These are phyloP conservation scores for Valencia hispanica DNA, from an alignment of 2,797 vertebrate genomes.

Conservation along the genomic window DNA sequence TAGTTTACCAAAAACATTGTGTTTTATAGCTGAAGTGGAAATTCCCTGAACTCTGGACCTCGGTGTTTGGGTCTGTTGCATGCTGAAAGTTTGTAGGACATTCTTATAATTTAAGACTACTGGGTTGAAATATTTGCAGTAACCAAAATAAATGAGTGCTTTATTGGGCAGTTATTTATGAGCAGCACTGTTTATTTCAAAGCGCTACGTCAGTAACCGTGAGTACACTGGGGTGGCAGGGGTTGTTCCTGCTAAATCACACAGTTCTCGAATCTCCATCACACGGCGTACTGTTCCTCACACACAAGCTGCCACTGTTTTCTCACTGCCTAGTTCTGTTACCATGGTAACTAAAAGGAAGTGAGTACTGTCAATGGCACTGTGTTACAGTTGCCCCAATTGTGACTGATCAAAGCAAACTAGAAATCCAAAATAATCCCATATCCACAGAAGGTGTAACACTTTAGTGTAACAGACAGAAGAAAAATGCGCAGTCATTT, in stretches of 20 bases:
- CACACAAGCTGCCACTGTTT: slow-evolving; percentile 69
- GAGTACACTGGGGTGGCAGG: slow-evolving; percentile 16
- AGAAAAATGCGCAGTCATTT: slow-evolving; percentile 17
- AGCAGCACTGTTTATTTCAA: background rate
- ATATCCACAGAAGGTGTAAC: background rate
- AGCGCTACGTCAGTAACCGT: slow-evolving; percentile 32
- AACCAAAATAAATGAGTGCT: background rate
- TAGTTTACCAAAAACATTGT: background rate
- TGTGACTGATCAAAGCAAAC: slow-evolving; percentile 26
- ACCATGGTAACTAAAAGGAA: slow-evolving; percentile 70
- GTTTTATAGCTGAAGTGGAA: background rate
- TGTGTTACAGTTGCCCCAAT: slow-evolving; percentile 48
- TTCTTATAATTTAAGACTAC: background rate
- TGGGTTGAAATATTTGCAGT: slow-evolving; percentile 6
- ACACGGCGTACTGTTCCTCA: slow-evolving; percentile 41
- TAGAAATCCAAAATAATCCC: background rate
- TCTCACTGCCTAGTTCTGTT: slow-evolving; percentile 44
- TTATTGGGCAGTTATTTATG: background rate
- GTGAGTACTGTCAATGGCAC: slow-evolving; percentile 59
- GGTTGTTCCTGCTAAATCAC: slow-evolving; percentile 48
- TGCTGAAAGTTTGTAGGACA: background rate
- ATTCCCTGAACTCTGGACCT: background rate
- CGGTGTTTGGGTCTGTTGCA: background rate
- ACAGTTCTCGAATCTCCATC: slow-evolving; percentile 59
- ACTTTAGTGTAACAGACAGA: background rate